Percentiles rank a stretch among this genome's conserved stretches.
phyloP scores from a whole-genome alignment of 2,113 vertebrate species.

The Callaeas wilsoni region DNA sequence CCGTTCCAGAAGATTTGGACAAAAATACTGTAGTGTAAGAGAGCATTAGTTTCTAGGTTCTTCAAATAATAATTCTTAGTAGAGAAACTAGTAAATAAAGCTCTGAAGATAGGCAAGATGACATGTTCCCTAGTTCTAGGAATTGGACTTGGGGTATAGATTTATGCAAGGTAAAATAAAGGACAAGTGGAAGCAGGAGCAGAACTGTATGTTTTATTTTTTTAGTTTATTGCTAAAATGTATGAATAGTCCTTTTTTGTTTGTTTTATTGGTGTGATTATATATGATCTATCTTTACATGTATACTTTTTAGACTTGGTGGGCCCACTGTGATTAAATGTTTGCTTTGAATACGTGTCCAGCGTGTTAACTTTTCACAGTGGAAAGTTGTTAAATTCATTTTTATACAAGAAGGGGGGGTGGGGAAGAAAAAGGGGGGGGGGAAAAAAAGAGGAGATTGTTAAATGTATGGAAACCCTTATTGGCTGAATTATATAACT shows the following conservation, averaged over 20 bases:
- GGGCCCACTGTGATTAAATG: conserved; percentile 41
- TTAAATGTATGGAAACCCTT: conserved; percentile 62
- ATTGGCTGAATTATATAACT: conserved; percentile 60
- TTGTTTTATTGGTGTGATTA: conserved; percentile 56
- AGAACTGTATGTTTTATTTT: conserved; percentile 12
- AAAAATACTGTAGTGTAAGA: conserved; percentile 45
- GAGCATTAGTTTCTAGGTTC: conserved; percentile 17
- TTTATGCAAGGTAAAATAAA: conserved; percentile 55
- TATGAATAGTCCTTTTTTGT: conserved; percentile 43
- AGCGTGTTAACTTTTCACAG: conserved; percentile 18
- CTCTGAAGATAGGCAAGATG: conserved; percentile 1
- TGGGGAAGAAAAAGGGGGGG: accelerated
- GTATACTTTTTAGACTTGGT: conserved; percentile 31
- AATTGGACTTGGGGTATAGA: conserved; percentile 1
- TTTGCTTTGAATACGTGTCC: conserved; percentile 53
- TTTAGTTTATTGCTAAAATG: conserved; percentile 51
- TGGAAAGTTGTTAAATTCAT: conserved; percentile 33
- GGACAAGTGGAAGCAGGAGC: conserved; percentile 26
- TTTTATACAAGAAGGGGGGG: not conserved
- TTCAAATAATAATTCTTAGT: conserved; percentile 55
- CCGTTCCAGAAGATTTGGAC: conserved; percentile 45
- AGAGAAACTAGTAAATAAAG: conserved; percentile 52
- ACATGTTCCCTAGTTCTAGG: conserved; percentile 27
- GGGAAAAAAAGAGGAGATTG: not conserved
- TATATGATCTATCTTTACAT: conserved; percentile 50